Evolutionary conservation across 2,888 invertebrate genomes (phyloP).

Genomic region (Junonia oenone): DNA sequence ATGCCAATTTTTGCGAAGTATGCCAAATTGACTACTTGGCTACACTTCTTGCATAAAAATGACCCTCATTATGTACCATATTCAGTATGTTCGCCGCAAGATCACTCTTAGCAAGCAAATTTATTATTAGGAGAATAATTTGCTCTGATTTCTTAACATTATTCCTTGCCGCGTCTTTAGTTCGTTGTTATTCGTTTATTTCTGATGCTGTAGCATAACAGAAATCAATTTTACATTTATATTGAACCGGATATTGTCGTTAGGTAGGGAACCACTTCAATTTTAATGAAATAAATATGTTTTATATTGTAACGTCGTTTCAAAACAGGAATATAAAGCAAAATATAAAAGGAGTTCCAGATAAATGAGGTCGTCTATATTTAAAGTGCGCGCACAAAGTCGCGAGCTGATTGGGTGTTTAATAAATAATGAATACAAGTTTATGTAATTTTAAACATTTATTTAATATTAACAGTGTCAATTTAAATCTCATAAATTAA

Average conservation of each 20-base stretch:
- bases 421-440: not conserved
- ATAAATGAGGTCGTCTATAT: not conserved
- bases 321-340: not conserved
- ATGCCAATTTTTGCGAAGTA: slow-evolving; percentile 34
- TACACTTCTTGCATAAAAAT: slow-evolving; percentile 33
- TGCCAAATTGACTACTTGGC: slow-evolving; percentile 34
- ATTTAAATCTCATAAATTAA: not conserved
- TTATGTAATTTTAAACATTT: not conserved
- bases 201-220: not conserved
- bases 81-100: slow-evolving; percentile 19
- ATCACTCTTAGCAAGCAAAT: slow-evolving; percentile 15
- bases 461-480: not conserved
- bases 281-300: not conserved
- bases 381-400: not conserved
- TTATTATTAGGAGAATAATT: slow-evolving; percentile 11
- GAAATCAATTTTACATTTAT: not conserved
- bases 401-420: not conserved
- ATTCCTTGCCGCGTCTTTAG: too few relatives aligned
- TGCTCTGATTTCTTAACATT: slow-evolving; percentile 16
- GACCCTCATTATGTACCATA: slow-evolving; percentile 30
- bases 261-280: not conserved
- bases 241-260: not conserved
- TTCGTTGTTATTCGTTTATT: too few relatives aligned
- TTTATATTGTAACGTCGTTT: not conserved
- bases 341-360: not conserved